phyloP scores from a whole-genome alignment of 2,888 invertebrate species.

The Zygaena filipendulae region DNA sequence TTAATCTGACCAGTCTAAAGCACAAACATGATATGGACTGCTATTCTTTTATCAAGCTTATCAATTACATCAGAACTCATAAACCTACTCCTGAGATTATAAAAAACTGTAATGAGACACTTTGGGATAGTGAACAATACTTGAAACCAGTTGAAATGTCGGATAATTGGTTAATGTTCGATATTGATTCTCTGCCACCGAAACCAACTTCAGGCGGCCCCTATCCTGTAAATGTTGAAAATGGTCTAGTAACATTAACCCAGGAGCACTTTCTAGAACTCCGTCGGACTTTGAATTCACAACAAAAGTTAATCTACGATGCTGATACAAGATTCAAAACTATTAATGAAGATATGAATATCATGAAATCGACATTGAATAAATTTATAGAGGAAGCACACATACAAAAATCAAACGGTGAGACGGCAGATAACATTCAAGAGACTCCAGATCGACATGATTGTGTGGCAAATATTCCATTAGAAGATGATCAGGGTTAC shows the following conservation, averaged over 20 bases:
- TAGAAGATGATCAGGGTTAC: slow-evolving; percentile 79
- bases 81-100: slow-evolving; percentile 69
- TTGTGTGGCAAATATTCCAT: slow-evolving; percentile 55
- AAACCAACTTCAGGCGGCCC: slow-evolving; percentile 45
- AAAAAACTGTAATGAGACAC: slow-evolving; percentile 51
- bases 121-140: slow-evolving; percentile 83
- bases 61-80: slow-evolving; percentile 80
- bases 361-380: slow-evolving; percentile 71
- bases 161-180: slow-evolving; percentile 87
- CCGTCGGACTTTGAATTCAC: slow-evolving; percentile 66
- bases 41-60: slow-evolving; percentile 82
- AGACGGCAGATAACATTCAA: slow-evolving; percentile 17
- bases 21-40: slow-evolving; percentile 80
- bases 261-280: slow-evolving; percentile 71
- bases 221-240: slow-evolving; percentile 71
- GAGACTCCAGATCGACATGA: slow-evolving; percentile 28
- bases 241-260: slow-evolving; percentile 69
- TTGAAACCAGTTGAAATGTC: slow-evolving; percentile 76
- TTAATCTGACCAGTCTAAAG: slow-evolving; percentile 74
- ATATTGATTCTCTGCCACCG: slow-evolving; percentile 64
- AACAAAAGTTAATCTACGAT: slow-evolving; percentile 69
- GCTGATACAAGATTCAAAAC: slow-evolving; percentile 68
- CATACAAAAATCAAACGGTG: not conserved
- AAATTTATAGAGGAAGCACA: slow-evolving; percentile 57
- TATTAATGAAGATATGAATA: slow-evolving; percentile 69